Conservation (phyloP, 2,888 invertebrate species). For the Drosophila mettleri region DNA sequence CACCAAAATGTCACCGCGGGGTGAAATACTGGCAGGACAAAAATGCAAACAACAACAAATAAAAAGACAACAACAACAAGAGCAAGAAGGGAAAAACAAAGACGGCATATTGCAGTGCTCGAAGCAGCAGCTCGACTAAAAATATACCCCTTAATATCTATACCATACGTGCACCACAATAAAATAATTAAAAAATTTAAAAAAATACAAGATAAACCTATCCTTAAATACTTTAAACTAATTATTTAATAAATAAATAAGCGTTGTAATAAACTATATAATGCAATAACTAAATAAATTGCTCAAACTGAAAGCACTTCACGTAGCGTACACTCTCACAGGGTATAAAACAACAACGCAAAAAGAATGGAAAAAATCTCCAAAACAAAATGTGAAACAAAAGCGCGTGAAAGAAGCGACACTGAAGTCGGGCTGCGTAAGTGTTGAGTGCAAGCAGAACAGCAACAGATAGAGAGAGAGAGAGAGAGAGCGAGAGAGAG, state of each 20-base stretch:
- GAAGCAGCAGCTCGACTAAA: not conserved
- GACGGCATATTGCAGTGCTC: not conserved
- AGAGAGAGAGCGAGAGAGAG: too few species aligned
- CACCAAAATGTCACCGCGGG: conserved; percentile 83
- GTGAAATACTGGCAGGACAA: conserved; percentile 78
- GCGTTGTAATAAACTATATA: not conserved
- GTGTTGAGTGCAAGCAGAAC: conserved; percentile 58
- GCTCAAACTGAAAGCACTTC: not conserved
- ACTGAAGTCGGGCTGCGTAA: conserved; percentile 36
- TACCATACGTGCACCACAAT: not conserved
- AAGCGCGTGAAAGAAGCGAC: conserved; percentile 51
- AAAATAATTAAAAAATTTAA: not conserved
- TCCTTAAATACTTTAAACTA: too few species aligned
- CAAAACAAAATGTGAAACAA: conserved; percentile 65
- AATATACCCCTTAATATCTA: conserved; percentile 23
- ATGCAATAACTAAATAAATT: not conserved
- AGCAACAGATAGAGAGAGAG: too few species aligned
- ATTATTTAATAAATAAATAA: not conserved
- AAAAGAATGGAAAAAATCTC: conserved; percentile 45
- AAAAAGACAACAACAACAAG: conserved; percentile 35
- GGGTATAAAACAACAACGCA: conserved; percentile 34
- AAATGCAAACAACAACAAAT: conserved; percentile 57
- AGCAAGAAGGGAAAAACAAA: conserved; percentile 29
- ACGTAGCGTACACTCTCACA: conserved; percentile 1
- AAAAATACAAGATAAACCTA: not conserved